These are phyloP conservation scores for Catostomus latipinnis DNA, from an alignment of 2,797 vertebrate species.

Conservation along the genomic window DNA sequence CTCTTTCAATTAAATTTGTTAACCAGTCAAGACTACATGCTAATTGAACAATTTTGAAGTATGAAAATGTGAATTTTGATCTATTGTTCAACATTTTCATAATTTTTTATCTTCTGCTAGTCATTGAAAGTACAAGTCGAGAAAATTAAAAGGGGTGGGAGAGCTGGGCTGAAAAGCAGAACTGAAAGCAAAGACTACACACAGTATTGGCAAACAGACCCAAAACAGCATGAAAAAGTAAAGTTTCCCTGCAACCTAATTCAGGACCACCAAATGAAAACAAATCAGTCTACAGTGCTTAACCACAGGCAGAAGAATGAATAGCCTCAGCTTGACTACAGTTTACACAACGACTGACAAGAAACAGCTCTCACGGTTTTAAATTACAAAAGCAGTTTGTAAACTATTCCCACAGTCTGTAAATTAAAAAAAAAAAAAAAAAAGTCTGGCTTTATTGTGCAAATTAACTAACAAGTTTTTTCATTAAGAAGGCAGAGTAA, in stretches of 20 bases:
- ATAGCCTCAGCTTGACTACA: constrained; percentile 21
- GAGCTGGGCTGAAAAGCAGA: constrained; percentile 7
- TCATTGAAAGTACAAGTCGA: not conserved
- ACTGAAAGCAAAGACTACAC: constrained; percentile 39
- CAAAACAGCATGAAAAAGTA: constrained; percentile 42
- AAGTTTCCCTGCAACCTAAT: constrained; percentile 27
- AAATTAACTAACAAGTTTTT: not conserved
- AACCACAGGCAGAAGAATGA: constrained; percentile 27
- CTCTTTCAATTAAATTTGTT: not conserved
- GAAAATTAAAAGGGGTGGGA: not conserved
- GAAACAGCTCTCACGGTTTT: constrained; percentile 28
- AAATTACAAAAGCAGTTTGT: constrained; percentile 41
- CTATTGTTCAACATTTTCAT: not conserved
- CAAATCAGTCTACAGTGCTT: constrained; percentile 21
- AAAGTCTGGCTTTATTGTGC: constrained; percentile 12
- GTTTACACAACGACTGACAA: constrained; percentile 7
- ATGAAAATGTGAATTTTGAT: not conserved
- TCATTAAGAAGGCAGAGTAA: not conserved
- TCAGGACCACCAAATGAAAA: constrained; percentile 41
- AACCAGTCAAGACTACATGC: not conserved
- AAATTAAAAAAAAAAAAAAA: not conserved
- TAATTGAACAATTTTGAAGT: not conserved
- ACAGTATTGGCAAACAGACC: constrained; percentile 14
- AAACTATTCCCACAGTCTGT: constrained; percentile 31
- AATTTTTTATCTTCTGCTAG: not conserved